Base-by-base conservation (phyloP, 2,888 invertebrate genomes). In the Hirtodrosophila cameraria region DNA sequence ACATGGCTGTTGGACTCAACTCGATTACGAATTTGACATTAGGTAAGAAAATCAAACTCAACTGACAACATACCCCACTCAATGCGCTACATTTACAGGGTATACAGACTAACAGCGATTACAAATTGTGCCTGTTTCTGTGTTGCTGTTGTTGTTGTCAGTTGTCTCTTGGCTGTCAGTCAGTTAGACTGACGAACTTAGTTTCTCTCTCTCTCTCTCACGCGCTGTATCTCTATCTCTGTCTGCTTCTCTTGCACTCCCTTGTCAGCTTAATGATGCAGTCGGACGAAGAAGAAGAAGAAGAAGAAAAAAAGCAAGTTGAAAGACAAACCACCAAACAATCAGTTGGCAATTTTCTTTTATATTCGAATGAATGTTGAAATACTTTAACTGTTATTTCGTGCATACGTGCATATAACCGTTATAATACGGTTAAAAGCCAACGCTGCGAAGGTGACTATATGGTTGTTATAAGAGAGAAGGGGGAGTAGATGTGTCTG, bases 311-410 rank as follows among this genome's bases (percentile, higher is more conserved):
- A 30, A 13, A 15, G 23, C 25, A 39, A 28, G 30, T 13, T 28
- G 28, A 50, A 62, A 52, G 35, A 49, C 62, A 62, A 76, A 63
- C 67, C 75, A 48, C 61, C 60, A 62, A 76, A 80, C 80, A 81
- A 83, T 83, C 78, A 80, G 43, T 75, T 65, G 59, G 69, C 63
- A 67, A 71, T 66, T 65, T 67, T 67, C 46, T 43, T 61, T 48
- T 50, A 62, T 68, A 53, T 58, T 35, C 75, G 63, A 73, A 77
- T 61, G 55, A 61, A 73, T 80, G 79, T 75, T 79, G 70, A 82
- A 73, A 79, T 82, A 79, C 81, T 76, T 81, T 76, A 79, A 81
- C 82, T 79, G 72, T 69, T 79, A 63, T 72, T 83, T 79, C 72
- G 77, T 83, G 75, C 63, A 64, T 75, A 72, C 72, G 70, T 71